Percentiles rank a stretch among this genome's conserved stretches.
phyloP scores from a whole-genome alignment of 2,113 vertebrate genomes.

The Mesitornis unicolor region DNA sequence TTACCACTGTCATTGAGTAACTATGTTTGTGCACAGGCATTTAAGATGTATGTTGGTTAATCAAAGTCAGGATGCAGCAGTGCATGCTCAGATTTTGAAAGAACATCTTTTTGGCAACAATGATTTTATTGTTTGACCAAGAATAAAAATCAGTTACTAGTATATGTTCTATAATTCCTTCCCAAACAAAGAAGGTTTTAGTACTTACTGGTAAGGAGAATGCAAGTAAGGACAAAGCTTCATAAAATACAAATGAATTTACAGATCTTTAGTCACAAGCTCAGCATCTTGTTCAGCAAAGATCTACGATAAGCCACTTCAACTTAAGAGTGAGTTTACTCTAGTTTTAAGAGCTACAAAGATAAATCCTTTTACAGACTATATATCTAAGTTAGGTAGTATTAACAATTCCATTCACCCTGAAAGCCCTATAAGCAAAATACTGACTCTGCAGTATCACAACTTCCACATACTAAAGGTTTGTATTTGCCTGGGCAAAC shows the following conservation, averaged over 20 bases:
- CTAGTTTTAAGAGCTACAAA: constrained; percentile 29
- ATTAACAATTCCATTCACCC: not conserved
- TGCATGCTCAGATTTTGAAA: not conserved
- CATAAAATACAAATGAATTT: not conserved
- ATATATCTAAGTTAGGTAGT: not conserved
- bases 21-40: not conserved
- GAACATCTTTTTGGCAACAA: not conserved
- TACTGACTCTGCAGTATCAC: not conserved
- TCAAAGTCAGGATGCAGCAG: not conserved
- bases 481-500: too few relatives aligned
- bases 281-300: constrained; percentile 12
- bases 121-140: not conserved
- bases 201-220: not conserved
- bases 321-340: not conserved
- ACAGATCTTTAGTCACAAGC: not conserved
- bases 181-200: not conserved
- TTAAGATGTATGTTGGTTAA: not conserved
- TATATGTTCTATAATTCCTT: not conserved
- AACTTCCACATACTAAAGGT: not conserved
- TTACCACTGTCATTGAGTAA: not conserved
- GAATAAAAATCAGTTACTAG: not conserved
- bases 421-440: not conserved
- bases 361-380: constrained; percentile 11
- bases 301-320: not conserved
- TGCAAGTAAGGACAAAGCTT: not conserved